Evolutionary conservation across 2,888 invertebrate species (phyloP).

Genomic region (Abscondita cerata): DNA sequence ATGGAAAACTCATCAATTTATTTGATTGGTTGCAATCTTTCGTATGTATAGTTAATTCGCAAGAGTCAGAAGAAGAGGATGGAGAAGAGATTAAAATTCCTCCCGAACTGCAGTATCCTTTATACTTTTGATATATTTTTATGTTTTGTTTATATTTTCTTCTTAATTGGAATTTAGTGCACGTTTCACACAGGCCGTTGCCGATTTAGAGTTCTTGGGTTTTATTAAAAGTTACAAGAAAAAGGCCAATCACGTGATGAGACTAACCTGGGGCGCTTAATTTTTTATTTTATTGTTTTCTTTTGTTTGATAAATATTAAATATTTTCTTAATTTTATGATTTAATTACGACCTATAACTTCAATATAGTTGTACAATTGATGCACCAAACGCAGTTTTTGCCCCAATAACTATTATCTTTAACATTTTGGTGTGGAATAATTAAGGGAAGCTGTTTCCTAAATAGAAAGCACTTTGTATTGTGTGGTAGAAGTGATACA

Average conservation of each 20-base stretch:
- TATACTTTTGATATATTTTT: slow-evolving; percentile 14
- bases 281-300: no score
- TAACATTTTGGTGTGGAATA: no score
- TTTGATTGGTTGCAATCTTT: slow-evolving; percentile 91
- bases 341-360: no score
- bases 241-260: slow-evolving; percentile 90
- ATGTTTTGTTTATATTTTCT: slow-evolving; percentile 21
- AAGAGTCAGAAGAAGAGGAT: slow-evolving; percentile 56
- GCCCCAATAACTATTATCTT: no score
- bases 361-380: no score
- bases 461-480: no score
- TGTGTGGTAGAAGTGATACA: no score
- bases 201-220: slow-evolving; percentile 90
- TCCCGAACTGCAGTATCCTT: slow-evolving; percentile 70
- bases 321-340: no score
- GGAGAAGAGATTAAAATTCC: slow-evolving; percentile 64
- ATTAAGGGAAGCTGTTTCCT: no score
- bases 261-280: slow-evolving; percentile 82
- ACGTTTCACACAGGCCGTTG: slow-evolving; percentile 86
- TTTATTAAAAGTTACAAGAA: slow-evolving; percentile 89
- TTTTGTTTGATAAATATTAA: no score
- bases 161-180: slow-evolving; percentile 67
- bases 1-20: slow-evolving; percentile 88
- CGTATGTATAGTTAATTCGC: slow-evolving; percentile 67
- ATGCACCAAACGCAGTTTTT: no score